Base-by-base conservation (phyloP, 2,113 vertebrate species). In the Dasyprocta punctata region DNA sequence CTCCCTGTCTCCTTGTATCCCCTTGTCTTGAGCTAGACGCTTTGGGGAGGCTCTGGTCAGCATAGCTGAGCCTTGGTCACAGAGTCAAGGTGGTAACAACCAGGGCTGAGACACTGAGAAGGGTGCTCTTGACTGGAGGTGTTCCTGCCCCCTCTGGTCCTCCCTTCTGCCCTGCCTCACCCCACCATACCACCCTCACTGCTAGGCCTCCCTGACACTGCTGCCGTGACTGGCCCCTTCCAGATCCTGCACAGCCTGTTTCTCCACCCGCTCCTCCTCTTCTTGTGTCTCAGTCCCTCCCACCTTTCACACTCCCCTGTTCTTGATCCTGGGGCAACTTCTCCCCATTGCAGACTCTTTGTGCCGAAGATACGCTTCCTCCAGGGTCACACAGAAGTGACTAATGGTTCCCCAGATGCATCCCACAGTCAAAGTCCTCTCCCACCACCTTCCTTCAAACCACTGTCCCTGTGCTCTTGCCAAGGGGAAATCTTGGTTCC, bases 111-210 rank as follows among this genome's bases (percentile, higher is more conserved):
- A 67, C 54, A 36, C 60, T 49, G 17, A 60, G 54, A 69, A 80
- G 33, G 58, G 56, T 36, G 5, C 7, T 87, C 16, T 85, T 0
- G 0, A 28, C 41, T 67, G 36, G 33, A 82, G 49, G 26, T 20
- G 52, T 8, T 28, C 75, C 80, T 80, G 22, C 47, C 13, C 77
- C 54, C 7, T 1, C 22, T 12, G 44, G 28, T 36, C 78, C 36
- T 90, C 3, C 81, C 69, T 85, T 56, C 77, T 75, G 81, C 30
- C 3, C 44, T 5, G 3, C 77, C 77, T 52, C 75, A 80, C 8
- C 3, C 7, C 9, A 36, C 30, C 7, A 0, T 24, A 3, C 54
- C 90, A 9, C 33, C 1, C 0, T 0, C 17, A 11, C n/a, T 12
- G 16, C 13, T 19, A 13, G 41, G 10, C 9, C 16, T 24, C 14